Percentiles rank a stretch among this genome's conserved stretches.
These are phyloP conservation scores for Mixornis gularis DNA, from an alignment of 2,113 vertebrate species.

Conservation along the genomic window DNA sequence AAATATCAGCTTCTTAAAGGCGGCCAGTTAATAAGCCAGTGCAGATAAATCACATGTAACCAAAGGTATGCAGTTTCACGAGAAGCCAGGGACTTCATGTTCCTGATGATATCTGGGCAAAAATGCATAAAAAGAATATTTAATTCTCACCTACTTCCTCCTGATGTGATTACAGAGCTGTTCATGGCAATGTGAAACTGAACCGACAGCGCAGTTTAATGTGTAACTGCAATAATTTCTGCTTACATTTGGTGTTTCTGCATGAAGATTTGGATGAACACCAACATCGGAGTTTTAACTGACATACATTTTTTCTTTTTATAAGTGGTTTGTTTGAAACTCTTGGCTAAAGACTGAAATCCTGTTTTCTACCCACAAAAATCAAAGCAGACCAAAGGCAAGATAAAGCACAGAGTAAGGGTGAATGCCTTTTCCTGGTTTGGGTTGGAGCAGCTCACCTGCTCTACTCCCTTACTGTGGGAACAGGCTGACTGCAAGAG, in stretches of 20 bases:
- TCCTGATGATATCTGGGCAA: not conserved
- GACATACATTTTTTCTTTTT: not conserved
- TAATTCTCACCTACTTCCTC: not conserved
- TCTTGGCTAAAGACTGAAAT: not conserved
- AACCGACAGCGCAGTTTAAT: not conserved
- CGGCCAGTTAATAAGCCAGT: not conserved
- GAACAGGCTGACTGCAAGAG: not conserved
- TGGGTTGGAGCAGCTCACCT: not conserved
- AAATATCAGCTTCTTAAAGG: not conserved
- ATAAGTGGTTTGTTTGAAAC: not conserved
- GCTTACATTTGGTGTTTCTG: not conserved
- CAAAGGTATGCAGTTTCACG: not conserved
- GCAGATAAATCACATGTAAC: not conserved
- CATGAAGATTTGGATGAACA: not conserved
- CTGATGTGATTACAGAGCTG: not conserved
- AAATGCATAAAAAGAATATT: not conserved
- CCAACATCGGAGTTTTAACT: not conserved
- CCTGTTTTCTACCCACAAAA: not conserved
- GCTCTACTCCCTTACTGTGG: not conserved
- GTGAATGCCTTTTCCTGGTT: not conserved
- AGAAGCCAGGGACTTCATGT: not conserved
- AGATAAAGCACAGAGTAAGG: not conserved
- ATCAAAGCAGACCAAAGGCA: not conserved
- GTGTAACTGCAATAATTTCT: constrained; percentile 9
- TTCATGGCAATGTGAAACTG: not conserved